Percentiles rank a stretch among this genome's conserved stretches.
These are phyloP conservation scores for Scophthalmus maximus DNA, from an alignment of 2,113 vertebrate genomes.

Conservation along the genomic window DNA sequence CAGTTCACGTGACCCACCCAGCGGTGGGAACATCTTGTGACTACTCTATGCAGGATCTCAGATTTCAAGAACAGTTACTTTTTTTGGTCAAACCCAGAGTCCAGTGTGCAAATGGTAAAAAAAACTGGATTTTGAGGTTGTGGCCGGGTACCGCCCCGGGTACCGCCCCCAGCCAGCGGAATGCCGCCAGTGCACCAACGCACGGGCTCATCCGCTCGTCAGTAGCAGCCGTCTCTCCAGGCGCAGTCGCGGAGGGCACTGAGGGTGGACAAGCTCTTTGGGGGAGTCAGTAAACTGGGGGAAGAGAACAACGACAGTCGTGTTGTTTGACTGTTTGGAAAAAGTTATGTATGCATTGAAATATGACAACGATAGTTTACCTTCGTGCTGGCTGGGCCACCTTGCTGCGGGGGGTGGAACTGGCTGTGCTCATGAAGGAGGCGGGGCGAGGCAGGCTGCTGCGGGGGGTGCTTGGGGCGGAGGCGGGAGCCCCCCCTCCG, in stretches of 20 bases:
- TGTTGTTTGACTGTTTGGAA: neutral
- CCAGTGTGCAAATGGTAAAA: neutral
- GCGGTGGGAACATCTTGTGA: no score
- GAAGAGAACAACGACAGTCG: neutral
- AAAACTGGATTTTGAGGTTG: neutral
- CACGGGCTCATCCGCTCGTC: constrained; percentile 5
- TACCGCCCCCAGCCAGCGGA: constrained; percentile 93
- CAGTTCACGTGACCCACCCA: neutral
- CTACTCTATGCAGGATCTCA: constrained; percentile 44
- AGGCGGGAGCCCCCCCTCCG: constrained; percentile 76
- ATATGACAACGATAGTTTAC: constrained; percentile 71
- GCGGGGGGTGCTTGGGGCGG: constrained; percentile 75
- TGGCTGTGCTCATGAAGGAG: constrained; percentile 61
- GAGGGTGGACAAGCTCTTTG: constrained; percentile 90
- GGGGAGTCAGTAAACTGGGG: constrained; percentile 91
- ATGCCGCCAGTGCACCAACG: constrained; percentile 72
- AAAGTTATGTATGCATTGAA: neutral
- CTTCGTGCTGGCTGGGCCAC: constrained; percentile 89
- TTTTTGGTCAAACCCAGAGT: constrained; percentile 44
- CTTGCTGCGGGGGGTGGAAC: constrained; percentile 81
- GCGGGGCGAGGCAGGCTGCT: constrained; percentile 88
- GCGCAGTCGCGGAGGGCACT: constrained; percentile 88
- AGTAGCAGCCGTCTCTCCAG: constrained; percentile 95
- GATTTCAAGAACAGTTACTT: constrained; percentile 13
- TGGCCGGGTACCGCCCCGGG: constrained; percentile 69